Conservation (phyloP, 2,113 vertebrate species). For the Otus sunia region DNA sequence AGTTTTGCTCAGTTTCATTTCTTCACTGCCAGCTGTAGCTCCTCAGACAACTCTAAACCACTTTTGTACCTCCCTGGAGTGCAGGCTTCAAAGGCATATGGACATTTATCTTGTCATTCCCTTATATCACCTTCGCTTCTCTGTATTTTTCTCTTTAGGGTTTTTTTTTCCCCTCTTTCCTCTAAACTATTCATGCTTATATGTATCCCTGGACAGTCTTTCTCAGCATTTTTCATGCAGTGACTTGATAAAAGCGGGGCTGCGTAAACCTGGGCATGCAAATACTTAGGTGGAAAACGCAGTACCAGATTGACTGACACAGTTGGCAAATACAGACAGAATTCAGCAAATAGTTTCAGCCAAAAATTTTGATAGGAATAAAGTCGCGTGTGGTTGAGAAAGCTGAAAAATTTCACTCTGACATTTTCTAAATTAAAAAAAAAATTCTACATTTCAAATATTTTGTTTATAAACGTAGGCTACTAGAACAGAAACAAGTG, state of each 20-base stretch:
- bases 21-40: background rate
- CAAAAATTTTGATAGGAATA: fast-evolving
- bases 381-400: background rate
- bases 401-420: background rate
- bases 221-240: background rate
- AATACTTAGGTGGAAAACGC: background rate
- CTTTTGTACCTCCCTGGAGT: background rate
- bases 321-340: background rate
- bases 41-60: background rate
- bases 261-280: background rate
- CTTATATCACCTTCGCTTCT: background rate
- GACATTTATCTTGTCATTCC: background rate
- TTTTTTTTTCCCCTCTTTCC: background rate
- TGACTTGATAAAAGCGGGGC: background rate
- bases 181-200: background rate
- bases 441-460: background rate
- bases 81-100: background rate
- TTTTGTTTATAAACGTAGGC: fast-evolving
- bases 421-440: background rate
- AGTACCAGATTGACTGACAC: background rate
- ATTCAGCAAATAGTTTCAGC: background rate
- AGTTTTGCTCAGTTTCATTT: background rate
- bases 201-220: background rate
- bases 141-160: background rate
- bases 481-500: background rate